Evolutionary conservation across 2,113 vertebrate genomes (phyloP).

Genomic region (Chionis minor): DNA sequence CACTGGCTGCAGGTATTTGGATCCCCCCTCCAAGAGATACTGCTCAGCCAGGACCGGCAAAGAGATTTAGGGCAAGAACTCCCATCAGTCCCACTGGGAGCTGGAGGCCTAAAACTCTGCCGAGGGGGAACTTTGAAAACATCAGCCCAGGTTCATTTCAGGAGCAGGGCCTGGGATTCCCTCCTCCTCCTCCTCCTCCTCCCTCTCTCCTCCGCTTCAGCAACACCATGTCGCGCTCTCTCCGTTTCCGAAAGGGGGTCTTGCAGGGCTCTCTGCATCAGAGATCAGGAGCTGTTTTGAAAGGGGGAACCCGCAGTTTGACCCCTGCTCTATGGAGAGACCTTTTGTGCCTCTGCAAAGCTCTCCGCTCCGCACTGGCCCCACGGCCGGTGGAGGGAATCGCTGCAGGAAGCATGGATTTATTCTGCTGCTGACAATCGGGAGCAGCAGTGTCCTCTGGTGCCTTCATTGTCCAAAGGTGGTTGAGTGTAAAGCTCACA

Average conservation of each 20-base stretch:
- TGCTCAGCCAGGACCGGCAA: not conserved
- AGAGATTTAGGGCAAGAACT: not conserved
- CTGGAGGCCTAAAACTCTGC: not conserved
- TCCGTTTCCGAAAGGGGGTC: not conserved
- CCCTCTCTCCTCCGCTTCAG: not conserved
- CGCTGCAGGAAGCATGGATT: conserved; percentile 26
- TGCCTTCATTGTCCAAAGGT: conserved; percentile 68
- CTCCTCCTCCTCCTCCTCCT: not conserved
- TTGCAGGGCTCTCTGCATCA: conserved; percentile 8
- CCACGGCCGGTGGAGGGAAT: not conserved
- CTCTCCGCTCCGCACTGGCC: not conserved
- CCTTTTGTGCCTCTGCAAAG: conserved; percentile 53
- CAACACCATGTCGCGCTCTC: conserved; percentile 1
- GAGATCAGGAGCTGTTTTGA: not conserved
- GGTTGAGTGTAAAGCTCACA: conserved; percentile 60
- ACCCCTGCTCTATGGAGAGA: conserved; percentile 27
- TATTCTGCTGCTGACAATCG: conserved; percentile 27
- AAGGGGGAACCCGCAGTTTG: not conserved
- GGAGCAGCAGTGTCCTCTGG: conserved; percentile 51
- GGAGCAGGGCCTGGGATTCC: not conserved
- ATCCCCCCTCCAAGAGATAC: not conserved
- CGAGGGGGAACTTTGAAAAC: not conserved
- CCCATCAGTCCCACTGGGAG: not conserved
- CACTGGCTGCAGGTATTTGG: not conserved
- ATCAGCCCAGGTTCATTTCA: not conserved